Base-by-base conservation (phyloP, 1,140 invertebrate genomes). In the Dolichoris vasculosae region DNA sequence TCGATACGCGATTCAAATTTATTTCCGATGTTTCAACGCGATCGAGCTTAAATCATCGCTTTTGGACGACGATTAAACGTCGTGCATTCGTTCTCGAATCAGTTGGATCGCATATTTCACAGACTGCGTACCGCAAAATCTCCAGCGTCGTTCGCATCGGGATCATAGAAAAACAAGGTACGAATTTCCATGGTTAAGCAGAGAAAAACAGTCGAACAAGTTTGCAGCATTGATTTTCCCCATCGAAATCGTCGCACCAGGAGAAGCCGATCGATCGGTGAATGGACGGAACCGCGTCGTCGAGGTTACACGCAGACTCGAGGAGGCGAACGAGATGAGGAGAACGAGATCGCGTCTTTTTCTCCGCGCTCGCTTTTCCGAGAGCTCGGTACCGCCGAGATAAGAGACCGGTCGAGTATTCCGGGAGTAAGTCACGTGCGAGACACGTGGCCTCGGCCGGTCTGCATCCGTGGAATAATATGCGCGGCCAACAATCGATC, bases 401-500 rank as follows among this genome's bases (percentile, higher is more conserved):
- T 51, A 43, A 82, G 38, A 55, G 75, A 82, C 64, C 46, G 73
- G 81, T 78, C 30, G 71, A 9, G 59, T 85, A 85, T 75, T 85
- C 80, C 43, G 73, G 80, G 63, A 81, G 80, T 83, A 63, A 76
- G 77, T 86, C 82, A 86, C 81, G 85, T 86, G 85, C 43, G 64
- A 38, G 38, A 79, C 85, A 86, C 85, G 85, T 86, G 85, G 82
- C 82, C 78, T 75, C 63, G 67, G 32, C 63, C 51, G 55, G 38
- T 23, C 35, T 43, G 48, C 46, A n/a, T 32, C n/a, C 17, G 23
- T 32, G 32, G 48, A 6, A 85, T n/a, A 43, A 43, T 30, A 75
- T 75, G 23, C 23, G 13, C 3, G 2, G n/a, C 55, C 23, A 48
- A 3, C 48, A 48, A 48, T 30, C 73, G 43, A 76, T 75, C 26